A percentile compares a stretch with the other conserved stretches of the same genome.
These are phyloP conservation scores for Arrhopalites spinosus DNA, from an alignment of 2,888 invertebrate genomes.

Conservation along the genomic window DNA sequence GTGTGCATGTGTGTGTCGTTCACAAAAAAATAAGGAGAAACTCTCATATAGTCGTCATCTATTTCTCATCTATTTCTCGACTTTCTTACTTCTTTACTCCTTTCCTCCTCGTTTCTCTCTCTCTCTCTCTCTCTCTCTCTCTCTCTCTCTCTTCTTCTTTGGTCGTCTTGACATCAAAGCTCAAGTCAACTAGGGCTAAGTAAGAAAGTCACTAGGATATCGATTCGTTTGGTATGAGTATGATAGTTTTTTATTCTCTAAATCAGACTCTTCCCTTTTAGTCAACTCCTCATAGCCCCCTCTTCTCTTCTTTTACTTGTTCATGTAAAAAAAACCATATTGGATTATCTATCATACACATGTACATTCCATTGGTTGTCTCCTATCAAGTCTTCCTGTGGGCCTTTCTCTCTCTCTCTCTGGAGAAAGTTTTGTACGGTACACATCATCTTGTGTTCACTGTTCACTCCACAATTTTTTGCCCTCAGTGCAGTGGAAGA, in stretches of 20 bases:
- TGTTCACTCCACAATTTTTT: neutral
- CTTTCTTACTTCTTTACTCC: neutral
- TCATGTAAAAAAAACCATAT: neutral
- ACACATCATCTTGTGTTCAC: no score
- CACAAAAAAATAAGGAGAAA: neutral
- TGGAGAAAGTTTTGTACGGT: no score
- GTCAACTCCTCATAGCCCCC: neutral
- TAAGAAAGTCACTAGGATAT: constrained; percentile 6
- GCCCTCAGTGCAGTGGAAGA: no score
- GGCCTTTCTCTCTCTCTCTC: neutral
- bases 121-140: neutral
- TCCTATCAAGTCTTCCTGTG: neutral
- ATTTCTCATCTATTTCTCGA: neutral
- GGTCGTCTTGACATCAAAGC: constrained; percentile 21
- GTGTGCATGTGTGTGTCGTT: neutral
- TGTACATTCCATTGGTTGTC: no score
- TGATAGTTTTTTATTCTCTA: neutral
- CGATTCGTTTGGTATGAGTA: neutral
- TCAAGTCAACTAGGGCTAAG: constrained; percentile 8
- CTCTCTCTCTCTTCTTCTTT: neutral
- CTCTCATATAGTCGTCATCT: no score
- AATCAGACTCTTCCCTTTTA: constrained; percentile 21
- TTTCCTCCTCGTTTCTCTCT: neutral
- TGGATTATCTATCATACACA: constrained; percentile 27
- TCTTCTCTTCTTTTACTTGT: neutral